Base-by-base conservation (phyloP, 1,140 invertebrate species). In the Frieseomelitta varia region DNA sequence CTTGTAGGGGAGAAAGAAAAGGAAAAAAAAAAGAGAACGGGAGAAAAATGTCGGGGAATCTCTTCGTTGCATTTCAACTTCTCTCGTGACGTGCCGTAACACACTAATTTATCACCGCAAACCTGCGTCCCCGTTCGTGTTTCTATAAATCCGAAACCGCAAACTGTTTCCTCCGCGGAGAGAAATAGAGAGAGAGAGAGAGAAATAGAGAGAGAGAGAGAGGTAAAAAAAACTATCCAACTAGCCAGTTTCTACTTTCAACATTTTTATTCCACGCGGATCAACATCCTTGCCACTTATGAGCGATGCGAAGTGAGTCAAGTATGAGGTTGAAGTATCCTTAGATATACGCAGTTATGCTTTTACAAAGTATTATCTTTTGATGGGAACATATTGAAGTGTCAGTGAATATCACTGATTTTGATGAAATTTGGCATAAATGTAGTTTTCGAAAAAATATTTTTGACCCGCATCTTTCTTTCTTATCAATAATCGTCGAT, bases 11-110 rank as follows among this genome's bases (percentile, higher is more conserved):
- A 6, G 6, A 4, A 39, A 47, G 8, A 47, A 47, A 10, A 47
- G 8, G 8, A 8, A 6, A 39, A 39, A 39, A 39, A 39, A 6
- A 10, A 47, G 8, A 39, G 6, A 8, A 47, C 39, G 39, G 39
- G 39, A 47, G 76, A 56, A 69, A 69, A 79, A 82, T 79, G 68
- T 56, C 27, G 61, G 15, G 51, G n/a, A 61, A 8, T 21, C 53
- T 67, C 53, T n/a, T 71, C 65, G 55, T 75, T 77, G 56, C 30
- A 39, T 84, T 63, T 30, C 69, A 75, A 86, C 68, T 55, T 14
- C 30, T 14, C 34, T 10, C 39, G 8, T 47, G 58, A 65, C 68
- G 19, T 55, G 67, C 55, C 56, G 53, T 47, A 47, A 81, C 34
- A 47, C n/a, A 47, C 74, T 51, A 47, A 77, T 61, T 21, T 34